phyloP scores from a whole-genome alignment of 2,797 vertebrate species.

The Vespertilio murinus region DNA sequence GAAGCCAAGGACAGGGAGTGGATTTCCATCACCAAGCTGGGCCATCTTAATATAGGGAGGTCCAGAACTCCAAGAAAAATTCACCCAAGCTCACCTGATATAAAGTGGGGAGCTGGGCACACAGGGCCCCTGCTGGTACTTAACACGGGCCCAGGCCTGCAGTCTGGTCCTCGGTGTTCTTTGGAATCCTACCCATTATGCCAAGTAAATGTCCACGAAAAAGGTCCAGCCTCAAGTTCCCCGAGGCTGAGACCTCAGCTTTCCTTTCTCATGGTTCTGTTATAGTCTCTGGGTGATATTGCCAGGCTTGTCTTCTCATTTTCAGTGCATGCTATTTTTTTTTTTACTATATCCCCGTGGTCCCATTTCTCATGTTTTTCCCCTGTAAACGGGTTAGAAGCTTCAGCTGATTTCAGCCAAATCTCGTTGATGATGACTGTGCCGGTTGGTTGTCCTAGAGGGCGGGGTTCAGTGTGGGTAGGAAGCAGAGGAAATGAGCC shows the following conservation, averaged over 20 bases:
- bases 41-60: not conserved
- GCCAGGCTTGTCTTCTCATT: not conserved
- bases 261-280: not conserved
- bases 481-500: not conserved
- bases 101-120: not conserved
- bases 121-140: too few relatives aligned
- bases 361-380: not conserved
- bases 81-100: not conserved
- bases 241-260: not conserved
- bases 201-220: not conserved
- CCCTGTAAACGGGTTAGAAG: not conserved
- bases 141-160: not conserved
- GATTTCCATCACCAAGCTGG: not conserved
- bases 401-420: not conserved
- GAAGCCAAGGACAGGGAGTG: not conserved
- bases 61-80: not conserved
- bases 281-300: not conserved
- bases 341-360: not conserved
- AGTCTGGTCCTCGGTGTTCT: not conserved
- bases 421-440: not conserved
- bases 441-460: not conserved
- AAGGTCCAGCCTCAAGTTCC: not conserved
- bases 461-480: not conserved
- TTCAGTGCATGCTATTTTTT: not conserved
- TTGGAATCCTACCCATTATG: not conserved